These are phyloP conservation scores for Eupristina koningsbergeri DNA, from an alignment of 1,140 invertebrate species.

Conservation along the genomic window DNA sequence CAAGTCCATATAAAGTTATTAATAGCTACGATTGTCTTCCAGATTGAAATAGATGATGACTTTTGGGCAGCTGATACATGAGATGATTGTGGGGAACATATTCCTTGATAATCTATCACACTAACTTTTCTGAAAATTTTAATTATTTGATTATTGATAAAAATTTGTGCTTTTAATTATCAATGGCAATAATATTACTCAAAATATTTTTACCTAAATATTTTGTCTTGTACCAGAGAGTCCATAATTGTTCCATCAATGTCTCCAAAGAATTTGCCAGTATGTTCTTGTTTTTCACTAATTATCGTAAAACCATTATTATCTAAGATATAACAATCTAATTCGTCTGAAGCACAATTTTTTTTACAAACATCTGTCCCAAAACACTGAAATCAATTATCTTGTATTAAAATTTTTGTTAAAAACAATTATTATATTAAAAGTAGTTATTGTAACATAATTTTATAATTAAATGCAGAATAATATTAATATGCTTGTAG, in stretches of 20 bases:
- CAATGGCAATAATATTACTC: background rate
- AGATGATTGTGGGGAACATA: conserved; percentile 84
- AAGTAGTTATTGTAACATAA: too few species aligned
- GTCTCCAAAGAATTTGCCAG: conserved; percentile 92
- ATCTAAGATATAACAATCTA: conserved; percentile 93
- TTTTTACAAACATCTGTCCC: conserved; percentile 81
- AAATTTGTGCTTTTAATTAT: background rate
- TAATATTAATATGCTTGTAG: too few species aligned
- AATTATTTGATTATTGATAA: background rate
- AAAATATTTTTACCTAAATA: conserved; percentile 77
- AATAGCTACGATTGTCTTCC: conserved; percentile 57
- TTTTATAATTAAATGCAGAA: too few species aligned
- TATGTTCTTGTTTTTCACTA: conserved; percentile 87
- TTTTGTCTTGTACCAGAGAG: conserved; percentile 89
- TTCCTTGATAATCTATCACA: conserved; percentile 91
- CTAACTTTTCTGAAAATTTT: conserved; percentile 78
- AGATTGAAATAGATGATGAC: conserved; percentile 67
- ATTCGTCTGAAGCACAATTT: conserved; percentile 87
- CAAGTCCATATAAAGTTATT: conserved; percentile 67
- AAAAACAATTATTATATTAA: too few species aligned
- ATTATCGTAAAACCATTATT: conserved; percentile 95
- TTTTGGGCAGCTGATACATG: conserved; percentile 78
- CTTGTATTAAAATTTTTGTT: background rate
- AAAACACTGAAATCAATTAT: conserved; percentile 77
- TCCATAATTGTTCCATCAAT: conserved; percentile 97